phyloP scores from a whole-genome alignment of 2,797 vertebrate species.

The Acanthurus lineatus region DNA sequence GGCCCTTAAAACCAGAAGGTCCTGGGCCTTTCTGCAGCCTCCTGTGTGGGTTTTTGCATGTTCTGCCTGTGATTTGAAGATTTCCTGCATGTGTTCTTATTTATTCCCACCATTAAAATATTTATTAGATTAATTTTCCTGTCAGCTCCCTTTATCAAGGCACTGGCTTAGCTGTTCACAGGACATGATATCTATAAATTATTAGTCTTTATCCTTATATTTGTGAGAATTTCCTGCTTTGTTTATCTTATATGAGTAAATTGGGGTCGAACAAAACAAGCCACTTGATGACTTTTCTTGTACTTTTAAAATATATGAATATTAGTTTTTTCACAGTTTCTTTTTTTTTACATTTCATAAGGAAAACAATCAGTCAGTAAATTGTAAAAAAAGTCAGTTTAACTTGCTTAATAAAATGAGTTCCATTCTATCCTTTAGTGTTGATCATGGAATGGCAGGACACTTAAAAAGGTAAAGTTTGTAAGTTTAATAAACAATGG shows the following conservation, averaged over 20 bases:
- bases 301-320: not conserved
- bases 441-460: not conserved
- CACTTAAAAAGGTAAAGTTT: too few relatives aligned
- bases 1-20: too few relatives aligned
- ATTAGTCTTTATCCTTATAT: not conserved
- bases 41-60: too few relatives aligned
- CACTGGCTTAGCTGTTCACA: too few relatives aligned
- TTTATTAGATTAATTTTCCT: too few relatives aligned
- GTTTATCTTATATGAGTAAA: not conserved
- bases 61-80: too few relatives aligned
- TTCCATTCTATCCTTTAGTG: not conserved
- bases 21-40: too few relatives aligned
- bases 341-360: rapidly evolving
- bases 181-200: too few relatives aligned
- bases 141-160: too few relatives aligned
- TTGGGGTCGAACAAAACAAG: not conserved
- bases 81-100: too few relatives aligned
- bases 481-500: not conserved
- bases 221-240: not conserved
- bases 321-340: not conserved
- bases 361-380: not conserved
- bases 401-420: not conserved
- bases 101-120: too few relatives aligned
- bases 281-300: not conserved
- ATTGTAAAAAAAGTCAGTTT: not conserved